Conservation (phyloP, 2,797 vertebrate genomes). For the Holocentrus rufus region DNA sequence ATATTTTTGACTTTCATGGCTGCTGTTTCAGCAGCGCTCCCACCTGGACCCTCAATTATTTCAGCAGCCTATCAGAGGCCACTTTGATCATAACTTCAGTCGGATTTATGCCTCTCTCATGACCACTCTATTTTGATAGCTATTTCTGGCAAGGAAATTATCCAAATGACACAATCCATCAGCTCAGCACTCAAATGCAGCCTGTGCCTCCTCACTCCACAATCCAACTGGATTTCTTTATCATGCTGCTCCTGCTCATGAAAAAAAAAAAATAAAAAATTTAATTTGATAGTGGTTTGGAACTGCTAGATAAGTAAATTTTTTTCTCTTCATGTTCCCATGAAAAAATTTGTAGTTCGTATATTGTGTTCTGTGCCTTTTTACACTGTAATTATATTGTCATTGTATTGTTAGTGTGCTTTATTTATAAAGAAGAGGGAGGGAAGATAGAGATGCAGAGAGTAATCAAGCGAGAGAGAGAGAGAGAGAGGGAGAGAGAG, state of each 20-base stretch:
- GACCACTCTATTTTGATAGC: slow-evolving; percentile 72
- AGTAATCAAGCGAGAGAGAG: background rate
- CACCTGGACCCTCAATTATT: slow-evolving; percentile 48
- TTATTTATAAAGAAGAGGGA: slow-evolving; percentile 18
- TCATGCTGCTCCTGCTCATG: slow-evolving; percentile 49
- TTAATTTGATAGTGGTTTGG: slow-evolving; percentile 36
- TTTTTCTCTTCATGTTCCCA: slow-evolving; percentile 16
- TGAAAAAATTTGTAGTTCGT: slow-evolving; percentile 11
- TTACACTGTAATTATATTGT: slow-evolving; percentile 33
- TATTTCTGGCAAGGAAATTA: slow-evolving; percentile 75
- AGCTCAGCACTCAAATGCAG: slow-evolving; percentile 62
- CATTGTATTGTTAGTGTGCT: slow-evolving; percentile 16
- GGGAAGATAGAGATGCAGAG: background rate
- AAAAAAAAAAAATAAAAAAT: slow-evolving; percentile 25
- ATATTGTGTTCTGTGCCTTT: slow-evolving; percentile 23
- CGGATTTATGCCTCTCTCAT: slow-evolving; percentile 67
- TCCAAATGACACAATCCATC: slow-evolving; percentile 74
- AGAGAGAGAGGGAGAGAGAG: background rate
- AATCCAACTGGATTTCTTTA: slow-evolving; percentile 71
- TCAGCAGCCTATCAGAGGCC: slow-evolving; percentile 46
- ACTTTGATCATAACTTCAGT: slow-evolving; percentile 51
- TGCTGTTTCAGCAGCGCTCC: slow-evolving; percentile 55
- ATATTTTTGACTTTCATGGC: slow-evolving; percentile 40
- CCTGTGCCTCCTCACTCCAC: slow-evolving; percentile 60
- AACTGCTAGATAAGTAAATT: slow-evolving; percentile 21